Base-by-base conservation (phyloP, 2,113 vertebrate genomes). In the Morone chrysops region DNA sequence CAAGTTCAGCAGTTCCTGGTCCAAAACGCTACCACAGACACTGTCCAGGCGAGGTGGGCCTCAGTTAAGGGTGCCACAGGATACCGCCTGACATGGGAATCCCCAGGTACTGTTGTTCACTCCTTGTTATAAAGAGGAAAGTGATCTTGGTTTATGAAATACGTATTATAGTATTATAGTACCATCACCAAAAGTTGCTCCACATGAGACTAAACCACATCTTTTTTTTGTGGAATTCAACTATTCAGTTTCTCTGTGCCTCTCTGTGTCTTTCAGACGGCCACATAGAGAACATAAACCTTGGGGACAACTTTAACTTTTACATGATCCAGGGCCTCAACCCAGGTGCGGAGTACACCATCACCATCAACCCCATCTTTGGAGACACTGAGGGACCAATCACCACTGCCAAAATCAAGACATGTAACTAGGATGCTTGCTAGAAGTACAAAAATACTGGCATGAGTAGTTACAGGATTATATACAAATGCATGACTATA, bases 241-340 rank as follows among this genome's bases (percentile, higher is more conserved):
- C 31, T 12, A 13, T 45, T 45, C 14, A n/a, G 6, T 60, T 2
- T 5, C 17, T 78, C 2, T 57, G 10, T 56, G 16, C 18, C 8
- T 84, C 16, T 73, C 9, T 80, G 31, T 79, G 71, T 47, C 63
- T 57, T 87, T 71, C 72, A 97, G 97, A 97, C 7, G 96, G 95
- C 70, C 94, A 95, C 81, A 84, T 96, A 50, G 96, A 97, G 81
- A 97, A 96, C 0, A 89, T 97, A 70, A 98, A 96, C 83, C 94
- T 97, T 0, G 93, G 95, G 31, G 95, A 95, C 57, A 90, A 59
- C 61, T 97, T 95, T 88, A 94, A 85, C 85, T 96, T 94, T 89
- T 97, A 97, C 93, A 96, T 97, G 96, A 96, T 98, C 88, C 97
- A 96, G 84, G 97, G 97, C 12, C 94, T 98, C 38, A 90, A 93